phyloP scores from a whole-genome alignment of 35 echinoderm and acorn worm species.

The Heliocidaris tuberculata region DNA sequence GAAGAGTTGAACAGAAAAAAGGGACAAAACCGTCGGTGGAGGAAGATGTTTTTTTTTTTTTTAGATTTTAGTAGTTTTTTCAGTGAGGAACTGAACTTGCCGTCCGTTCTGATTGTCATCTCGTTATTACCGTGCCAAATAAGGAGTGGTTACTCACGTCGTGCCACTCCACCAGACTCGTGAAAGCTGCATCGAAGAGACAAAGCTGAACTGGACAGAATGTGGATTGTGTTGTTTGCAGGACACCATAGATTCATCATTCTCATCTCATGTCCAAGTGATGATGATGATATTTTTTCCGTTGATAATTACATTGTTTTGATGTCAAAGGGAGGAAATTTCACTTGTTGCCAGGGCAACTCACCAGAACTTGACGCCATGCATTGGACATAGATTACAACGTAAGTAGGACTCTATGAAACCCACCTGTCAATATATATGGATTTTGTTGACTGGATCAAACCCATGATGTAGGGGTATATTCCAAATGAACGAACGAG shows the following conservation, averaged over 20 bases:
- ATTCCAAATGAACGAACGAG: not conserved
- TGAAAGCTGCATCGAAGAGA: conserved; percentile 13
- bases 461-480: not conserved
- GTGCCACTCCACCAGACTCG: not conserved
- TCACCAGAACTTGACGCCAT: not conserved
- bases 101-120: conserved; percentile 35
- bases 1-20: conserved; percentile 20
- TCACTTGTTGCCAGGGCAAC: not conserved
- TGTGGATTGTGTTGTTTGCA: not conserved
- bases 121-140: conserved; percentile 30
- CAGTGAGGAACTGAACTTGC: conserved; percentile 26
- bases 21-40: not conserved
- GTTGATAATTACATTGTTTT: not conserved
- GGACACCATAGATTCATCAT: not conserved
- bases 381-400: not conserved
- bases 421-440: not conserved
- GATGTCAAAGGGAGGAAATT: not conserved
- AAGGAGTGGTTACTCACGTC: not conserved
- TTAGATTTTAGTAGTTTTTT: not conserved
- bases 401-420: not conserved
- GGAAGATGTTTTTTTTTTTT: not conserved
- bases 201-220: not conserved
- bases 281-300: not conserved
- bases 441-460: not conserved
- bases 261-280: not conserved